Evolutionary conservation across 2,113 vertebrate genomes (phyloP).

Genomic region (Echinops telfairi): DNA sequence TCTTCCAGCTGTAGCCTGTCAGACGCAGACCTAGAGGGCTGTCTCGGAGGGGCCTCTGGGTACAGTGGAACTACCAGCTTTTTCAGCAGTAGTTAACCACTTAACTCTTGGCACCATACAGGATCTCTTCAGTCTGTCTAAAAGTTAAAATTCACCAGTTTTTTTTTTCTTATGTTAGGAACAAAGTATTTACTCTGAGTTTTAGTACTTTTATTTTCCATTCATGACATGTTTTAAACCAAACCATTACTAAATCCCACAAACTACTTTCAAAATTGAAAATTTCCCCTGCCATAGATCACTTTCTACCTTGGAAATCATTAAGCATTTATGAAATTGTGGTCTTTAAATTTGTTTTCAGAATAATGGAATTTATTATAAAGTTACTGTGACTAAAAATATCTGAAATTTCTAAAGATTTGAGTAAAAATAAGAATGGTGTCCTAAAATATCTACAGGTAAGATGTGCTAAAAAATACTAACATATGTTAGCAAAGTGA

Average conservation of each 20-base stretch:
- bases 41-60: neutral
- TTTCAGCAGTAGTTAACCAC: neutral
- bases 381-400: neutral
- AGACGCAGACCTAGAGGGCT: neutral
- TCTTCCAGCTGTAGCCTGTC: neutral
- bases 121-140: neutral
- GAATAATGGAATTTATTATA: neutral
- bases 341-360: slow-evolving; percentile 16
- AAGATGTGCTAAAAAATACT: slow-evolving; percentile 7
- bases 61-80: neutral
- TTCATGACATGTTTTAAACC: neutral
- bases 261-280: neutral
- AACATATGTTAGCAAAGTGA: slow-evolving; percentile 27
- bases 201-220: slow-evolving; percentile 32
- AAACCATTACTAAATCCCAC: neutral
- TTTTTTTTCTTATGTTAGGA: neutral
- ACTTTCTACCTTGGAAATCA: neutral
- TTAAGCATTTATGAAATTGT: slow-evolving; percentile 1
- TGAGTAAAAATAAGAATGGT: neutral
- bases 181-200: slow-evolving; percentile 29
- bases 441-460: neutral
- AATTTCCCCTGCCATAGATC: neutral
- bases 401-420: slow-evolving; percentile 7
- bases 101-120: neutral
- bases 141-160: neutral